Conservation (phyloP, 2,113 vertebrate genomes). For the Struthidea cinerea region DNA sequence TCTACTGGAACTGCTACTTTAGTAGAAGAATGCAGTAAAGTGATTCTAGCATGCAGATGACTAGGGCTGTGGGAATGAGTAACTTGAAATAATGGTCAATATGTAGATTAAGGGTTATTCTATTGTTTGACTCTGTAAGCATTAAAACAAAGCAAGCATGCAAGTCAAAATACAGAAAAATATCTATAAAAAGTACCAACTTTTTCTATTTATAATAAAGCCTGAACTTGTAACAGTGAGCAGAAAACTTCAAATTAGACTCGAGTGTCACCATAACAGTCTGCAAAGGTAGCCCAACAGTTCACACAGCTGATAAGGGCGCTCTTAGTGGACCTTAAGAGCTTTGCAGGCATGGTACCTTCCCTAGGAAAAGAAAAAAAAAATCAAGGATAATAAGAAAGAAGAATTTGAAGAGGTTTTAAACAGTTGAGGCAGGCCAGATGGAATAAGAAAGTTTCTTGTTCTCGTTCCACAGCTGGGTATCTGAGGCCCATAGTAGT, state of each 20-base stretch:
- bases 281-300: background rate
- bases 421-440: background rate
- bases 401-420: background rate
- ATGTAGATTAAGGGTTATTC: background rate
- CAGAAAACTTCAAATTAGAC: background rate
- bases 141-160: background rate
- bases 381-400: background rate
- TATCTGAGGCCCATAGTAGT: background rate
- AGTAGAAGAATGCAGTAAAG: background rate
- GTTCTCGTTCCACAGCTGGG: background rate
- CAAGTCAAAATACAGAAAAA: background rate
- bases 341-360: background rate
- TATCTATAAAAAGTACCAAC: background rate
- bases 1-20: background rate
- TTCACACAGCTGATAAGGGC: background rate
- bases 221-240: background rate
- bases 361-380: fast-evolving
- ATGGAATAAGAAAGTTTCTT: background rate
- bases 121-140: background rate
- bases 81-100: background rate
- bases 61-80: background rate
- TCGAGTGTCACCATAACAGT: background rate
- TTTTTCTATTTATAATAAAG: background rate
- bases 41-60: background rate
- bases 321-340: background rate